Evolutionary conservation across 1,140 invertebrate genomes (phyloP).

Genomic region (Lysiphlebus fabarum): DNA sequence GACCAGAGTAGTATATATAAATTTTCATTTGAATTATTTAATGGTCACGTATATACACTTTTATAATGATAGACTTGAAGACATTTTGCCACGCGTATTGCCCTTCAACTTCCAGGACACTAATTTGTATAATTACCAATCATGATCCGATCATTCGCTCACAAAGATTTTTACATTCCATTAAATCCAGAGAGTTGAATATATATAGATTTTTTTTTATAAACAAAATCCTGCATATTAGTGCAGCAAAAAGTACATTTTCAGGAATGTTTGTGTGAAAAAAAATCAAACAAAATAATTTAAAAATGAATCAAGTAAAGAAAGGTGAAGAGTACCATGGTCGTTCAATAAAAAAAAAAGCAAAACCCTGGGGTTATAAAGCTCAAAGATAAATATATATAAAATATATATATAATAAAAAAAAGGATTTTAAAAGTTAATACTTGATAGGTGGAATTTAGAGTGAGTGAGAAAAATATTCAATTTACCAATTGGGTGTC

Average conservation of each 20-base stretch:
- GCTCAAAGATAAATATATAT: too few relatives aligned
- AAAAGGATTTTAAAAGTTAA: not conserved
- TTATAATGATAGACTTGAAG: slow-evolving; percentile 21
- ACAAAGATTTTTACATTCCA: too few relatives aligned
- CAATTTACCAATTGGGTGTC: slow-evolving; percentile 22
- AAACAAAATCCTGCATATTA: too few relatives aligned
- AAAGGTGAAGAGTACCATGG: not conserved
- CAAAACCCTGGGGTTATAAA: too few relatives aligned
- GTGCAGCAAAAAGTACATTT: too few relatives aligned
- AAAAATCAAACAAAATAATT: too few relatives aligned
- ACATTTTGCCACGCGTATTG: slow-evolving; percentile 8
- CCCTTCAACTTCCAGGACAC: slow-evolving; percentile 18
- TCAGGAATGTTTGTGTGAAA: too few relatives aligned
- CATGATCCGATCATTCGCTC: too few relatives aligned
- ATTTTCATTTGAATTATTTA: slow-evolving; percentile 10
- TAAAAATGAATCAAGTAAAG: too few relatives aligned
- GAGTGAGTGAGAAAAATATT: slow-evolving; percentile 23
- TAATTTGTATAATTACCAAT: slow-evolving; percentile 28
- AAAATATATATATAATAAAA: too few relatives aligned
- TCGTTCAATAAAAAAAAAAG: not conserved
- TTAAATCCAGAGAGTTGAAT: slow-evolving; percentile 7
- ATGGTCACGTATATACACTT: slow-evolving; percentile 10
- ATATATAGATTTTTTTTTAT: not conserved
- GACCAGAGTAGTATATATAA: slow-evolving; percentile 9
- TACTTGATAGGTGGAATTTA: slow-evolving; percentile 11